phyloP scores from a whole-genome alignment of 2,113 vertebrate genomes.

The Nestor notabilis region DNA sequence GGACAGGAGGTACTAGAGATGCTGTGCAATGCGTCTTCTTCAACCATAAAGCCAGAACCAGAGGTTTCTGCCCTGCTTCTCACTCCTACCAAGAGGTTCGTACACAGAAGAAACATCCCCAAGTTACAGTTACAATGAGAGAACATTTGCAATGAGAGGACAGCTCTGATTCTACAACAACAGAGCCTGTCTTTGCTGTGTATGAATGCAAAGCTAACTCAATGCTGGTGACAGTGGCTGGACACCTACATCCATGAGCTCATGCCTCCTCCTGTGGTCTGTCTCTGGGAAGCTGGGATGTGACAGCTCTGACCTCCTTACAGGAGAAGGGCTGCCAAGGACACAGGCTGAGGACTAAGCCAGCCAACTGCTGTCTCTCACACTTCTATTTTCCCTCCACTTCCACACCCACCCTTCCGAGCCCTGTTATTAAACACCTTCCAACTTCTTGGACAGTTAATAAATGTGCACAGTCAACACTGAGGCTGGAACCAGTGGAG shows the following conservation, averaged over 20 bases:
- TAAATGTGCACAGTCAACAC: neutral
- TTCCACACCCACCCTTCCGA: neutral
- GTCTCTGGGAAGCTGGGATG: neutral
- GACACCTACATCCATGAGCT: neutral
- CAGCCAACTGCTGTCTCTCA: neutral
- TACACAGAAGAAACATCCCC: neutral
- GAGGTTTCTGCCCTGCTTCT: neutral
- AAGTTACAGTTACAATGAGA: neutral
- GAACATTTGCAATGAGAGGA: neutral
- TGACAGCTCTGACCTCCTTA: slow-evolving; percentile 16
- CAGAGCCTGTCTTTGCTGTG: neutral
- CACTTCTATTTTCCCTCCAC: neutral
- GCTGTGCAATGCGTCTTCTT: neutral
- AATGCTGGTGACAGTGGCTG: neutral
- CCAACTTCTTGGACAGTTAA: neutral
- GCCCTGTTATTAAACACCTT: neutral
- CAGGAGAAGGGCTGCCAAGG: neutral
- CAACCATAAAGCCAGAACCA: neutral
- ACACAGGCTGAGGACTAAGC: neutral
- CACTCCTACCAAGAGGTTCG: neutral
- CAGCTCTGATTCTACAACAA: neutral
- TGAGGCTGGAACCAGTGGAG: neutral
- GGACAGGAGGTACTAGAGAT: neutral
- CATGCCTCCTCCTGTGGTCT: neutral
- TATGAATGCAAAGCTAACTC: neutral